Evolutionary conservation across 2,888 invertebrate genomes (phyloP).

Genomic region (Prenolepis imparis): DNA sequence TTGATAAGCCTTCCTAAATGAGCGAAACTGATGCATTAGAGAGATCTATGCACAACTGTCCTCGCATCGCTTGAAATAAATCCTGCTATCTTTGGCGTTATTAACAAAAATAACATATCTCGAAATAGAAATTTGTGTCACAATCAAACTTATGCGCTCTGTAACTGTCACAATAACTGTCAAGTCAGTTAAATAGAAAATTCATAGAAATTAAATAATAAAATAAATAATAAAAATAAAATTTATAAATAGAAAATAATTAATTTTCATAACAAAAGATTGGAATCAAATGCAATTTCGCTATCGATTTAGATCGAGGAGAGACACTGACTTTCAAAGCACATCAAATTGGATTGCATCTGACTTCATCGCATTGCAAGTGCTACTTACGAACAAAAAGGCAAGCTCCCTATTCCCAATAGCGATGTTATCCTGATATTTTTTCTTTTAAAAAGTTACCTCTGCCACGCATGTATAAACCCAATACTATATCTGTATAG

Average conservation of each 20-base stretch:
- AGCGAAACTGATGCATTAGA: not conserved
- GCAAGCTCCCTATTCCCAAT: constrained; percentile 4
- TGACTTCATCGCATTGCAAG: constrained; percentile 12
- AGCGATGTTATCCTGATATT: not conserved
- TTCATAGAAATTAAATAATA: too few species aligned
- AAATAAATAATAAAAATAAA: too few species aligned
- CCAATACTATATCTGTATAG: not conserved
- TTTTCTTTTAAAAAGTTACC: constrained; percentile 10
- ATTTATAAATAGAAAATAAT: too few species aligned
- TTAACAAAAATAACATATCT: not conserved
- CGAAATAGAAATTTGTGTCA: not conserved
- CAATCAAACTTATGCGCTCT: not conserved
- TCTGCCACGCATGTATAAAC: not conserved
- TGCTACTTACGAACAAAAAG: constrained; percentile 45
- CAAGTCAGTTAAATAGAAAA: not conserved
- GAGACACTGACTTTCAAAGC: constrained; percentile 16
- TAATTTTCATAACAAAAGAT: not conserved
- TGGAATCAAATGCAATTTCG: constrained; percentile 8
- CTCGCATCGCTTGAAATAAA: not conserved
- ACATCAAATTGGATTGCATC: constrained; percentile 52
- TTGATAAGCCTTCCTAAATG: not conserved
- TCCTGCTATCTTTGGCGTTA: not conserved
- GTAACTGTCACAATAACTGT: not conserved
- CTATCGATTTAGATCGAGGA: constrained; percentile 8
- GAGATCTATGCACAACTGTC: not conserved